Conservation (phyloP, 2,888 invertebrate species). For the Micoletzkya japonica region DNA sequence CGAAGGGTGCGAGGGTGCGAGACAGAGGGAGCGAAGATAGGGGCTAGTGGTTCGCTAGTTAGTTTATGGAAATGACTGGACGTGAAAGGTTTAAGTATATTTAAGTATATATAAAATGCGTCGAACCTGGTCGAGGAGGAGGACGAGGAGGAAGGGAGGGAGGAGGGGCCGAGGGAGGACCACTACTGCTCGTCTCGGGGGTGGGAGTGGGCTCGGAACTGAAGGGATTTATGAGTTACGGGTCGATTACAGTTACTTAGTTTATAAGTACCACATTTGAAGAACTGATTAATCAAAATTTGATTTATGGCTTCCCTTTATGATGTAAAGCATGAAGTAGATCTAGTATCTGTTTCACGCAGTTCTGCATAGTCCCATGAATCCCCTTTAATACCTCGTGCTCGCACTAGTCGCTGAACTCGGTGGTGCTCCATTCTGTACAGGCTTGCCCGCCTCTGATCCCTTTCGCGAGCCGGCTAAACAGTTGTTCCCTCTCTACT, state of each 20-base stretch:
- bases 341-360: too few species aligned
- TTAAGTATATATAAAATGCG: too few species aligned
- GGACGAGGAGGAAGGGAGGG: constrained; percentile 26
- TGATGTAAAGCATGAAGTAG: too few species aligned
- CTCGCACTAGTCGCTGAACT: background rate
- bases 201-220: constrained; percentile 24
- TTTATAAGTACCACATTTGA: background rate
- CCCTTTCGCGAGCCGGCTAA: constrained; percentile 12
- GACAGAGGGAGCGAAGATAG: too few species aligned
- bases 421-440: background rate
- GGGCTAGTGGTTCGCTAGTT: too few species aligned
- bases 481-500: background rate
- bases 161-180: constrained; percentile 9
- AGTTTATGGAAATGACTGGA: too few species aligned
- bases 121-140: too few species aligned
- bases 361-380: too few species aligned
- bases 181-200: background rate
- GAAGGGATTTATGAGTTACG: background rate
- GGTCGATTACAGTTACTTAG: background rate
- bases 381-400: background rate
- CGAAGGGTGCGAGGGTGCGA: too few species aligned
- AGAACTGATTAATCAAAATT: background rate
- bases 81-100: too few species aligned
- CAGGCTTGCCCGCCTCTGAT: background rate
- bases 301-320: too few species aligned